These are phyloP conservation scores for Periparus ater DNA, from an alignment of 2,797 vertebrate genomes.

Conservation along the genomic window DNA sequence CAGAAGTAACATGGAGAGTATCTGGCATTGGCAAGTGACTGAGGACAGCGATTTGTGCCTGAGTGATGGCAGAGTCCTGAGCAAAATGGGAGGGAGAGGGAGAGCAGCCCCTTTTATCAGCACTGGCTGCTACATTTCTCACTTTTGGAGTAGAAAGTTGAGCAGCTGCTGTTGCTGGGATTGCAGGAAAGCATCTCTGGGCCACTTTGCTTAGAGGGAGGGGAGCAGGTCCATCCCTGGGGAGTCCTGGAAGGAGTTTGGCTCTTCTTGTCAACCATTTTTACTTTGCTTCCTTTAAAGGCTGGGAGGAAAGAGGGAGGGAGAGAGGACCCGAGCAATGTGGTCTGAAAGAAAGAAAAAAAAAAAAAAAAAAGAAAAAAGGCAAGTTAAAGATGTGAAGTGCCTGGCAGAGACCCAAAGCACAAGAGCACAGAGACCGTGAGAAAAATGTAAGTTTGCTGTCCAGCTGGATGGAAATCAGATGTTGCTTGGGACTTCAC, in stretches of 20 bases:
- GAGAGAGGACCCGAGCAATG: background rate
- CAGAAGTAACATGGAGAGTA: fast-evolving
- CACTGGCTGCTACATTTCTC: background rate
- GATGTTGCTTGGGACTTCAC: background rate
- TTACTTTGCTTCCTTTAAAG: slow-evolving; percentile 35
- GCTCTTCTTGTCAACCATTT: background rate
- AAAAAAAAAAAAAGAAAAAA: too few species aligned
- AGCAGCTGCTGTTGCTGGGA: background rate
- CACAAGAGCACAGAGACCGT: slow-evolving; percentile 64
- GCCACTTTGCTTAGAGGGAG: background rate
- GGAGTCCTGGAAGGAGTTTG: background rate
- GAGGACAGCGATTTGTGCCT: fast-evolving
- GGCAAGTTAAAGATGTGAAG: slow-evolving; percentile 15
- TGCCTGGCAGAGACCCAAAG: slow-evolving; percentile 59
- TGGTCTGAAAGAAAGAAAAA: background rate
- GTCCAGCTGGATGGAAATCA: slow-evolving; percentile 48
- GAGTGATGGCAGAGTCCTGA: background rate
- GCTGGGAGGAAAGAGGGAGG: background rate
- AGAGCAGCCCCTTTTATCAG: background rate
- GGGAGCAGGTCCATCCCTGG: background rate
- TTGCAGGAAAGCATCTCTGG: background rate
- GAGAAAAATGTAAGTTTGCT: slow-evolving; percentile 66
- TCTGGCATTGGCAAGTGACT: background rate
- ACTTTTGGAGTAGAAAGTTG: background rate
- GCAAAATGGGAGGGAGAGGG: background rate